Base-by-base conservation (phyloP, 2,888 invertebrate species). In the Andrena marginata region DNA sequence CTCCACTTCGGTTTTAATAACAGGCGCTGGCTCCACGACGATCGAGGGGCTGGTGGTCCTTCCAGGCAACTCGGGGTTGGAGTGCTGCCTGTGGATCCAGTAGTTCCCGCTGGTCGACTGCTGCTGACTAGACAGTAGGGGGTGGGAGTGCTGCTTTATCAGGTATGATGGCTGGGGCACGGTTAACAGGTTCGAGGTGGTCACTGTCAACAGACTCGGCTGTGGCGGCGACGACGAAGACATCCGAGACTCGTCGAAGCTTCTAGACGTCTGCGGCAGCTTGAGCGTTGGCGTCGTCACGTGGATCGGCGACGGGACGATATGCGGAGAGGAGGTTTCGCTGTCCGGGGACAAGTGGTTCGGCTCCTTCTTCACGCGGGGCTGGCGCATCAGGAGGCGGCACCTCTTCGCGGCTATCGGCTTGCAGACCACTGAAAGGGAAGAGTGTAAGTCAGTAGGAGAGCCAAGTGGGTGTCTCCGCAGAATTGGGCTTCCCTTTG, bases 121-220 rank as follows among this genome's bases (percentile, higher is more conserved):
- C 74, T 95, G 95, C 92, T 96, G 96, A 89, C 95, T 96, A 31
- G 96, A 96, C 86, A 96, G 90, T 68, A 96, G 90, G 0, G 96
- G 96, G 93, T 96, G 96, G 35, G 96, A 96, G 92, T 96, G 96
- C 90, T 96, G 96, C 91, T 96, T 96, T 31, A 96, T 95, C 85
- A 96, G 93, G 89, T 95, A 95, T 49, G 95, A 94, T 71, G 95
- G 95, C 85, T 95, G 95, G 31, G 96, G 96, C 65, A 96, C 96
- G 77, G 95, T 94, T 75, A 96, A 93, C 79, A 96, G 93, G 90
- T 95, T 95, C 59, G 95, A 95, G 13, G 95, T 94, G n/a, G 95
- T 93, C 51, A 94, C 94, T 56, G 94, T 87, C 56, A 95, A 93
- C 16, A 96, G 95, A n/a, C 95, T 94, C 20, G 96, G 96, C 89